phyloP scores from a whole-genome alignment of 2,113 vertebrate genomes.

The Dendropsophus ebraccatus region DNA sequence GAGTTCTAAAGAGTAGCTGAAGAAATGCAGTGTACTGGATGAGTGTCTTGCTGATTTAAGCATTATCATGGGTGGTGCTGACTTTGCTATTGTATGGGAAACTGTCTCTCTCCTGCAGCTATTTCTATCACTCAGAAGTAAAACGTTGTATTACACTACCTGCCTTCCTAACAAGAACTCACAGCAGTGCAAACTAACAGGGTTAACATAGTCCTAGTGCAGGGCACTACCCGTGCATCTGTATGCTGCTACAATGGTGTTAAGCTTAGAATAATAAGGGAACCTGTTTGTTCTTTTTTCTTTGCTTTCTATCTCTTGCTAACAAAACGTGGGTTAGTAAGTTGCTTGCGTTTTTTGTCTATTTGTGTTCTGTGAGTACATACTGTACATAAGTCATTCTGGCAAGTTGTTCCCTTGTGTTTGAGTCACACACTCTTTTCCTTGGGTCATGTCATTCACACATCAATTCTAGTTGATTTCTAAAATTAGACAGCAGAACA shows the following conservation, averaged over 20 bases:
- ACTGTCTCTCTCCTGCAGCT: not conserved
- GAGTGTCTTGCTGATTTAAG: conserved; percentile 36
- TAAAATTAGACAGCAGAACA: conserved; percentile 47
- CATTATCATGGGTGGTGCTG: conserved; percentile 52
- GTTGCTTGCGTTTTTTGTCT: conserved; percentile 22
- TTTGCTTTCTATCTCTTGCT: conserved; percentile 6
- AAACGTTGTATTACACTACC: conserved; percentile 1
- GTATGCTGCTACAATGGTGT: not conserved
- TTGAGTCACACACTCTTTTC: conserved; percentile 40
- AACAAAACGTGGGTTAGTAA: not conserved
- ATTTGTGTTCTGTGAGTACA: conserved; percentile 34
- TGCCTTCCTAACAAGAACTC: not conserved
- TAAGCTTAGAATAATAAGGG: not conserved
- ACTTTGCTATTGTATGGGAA: conserved; percentile 54
- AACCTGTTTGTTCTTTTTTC: not conserved
- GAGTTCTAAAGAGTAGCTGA: conserved; percentile 8
- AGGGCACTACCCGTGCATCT: not conserved
- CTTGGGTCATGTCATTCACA: conserved; percentile 48
- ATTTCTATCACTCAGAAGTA: not conserved
- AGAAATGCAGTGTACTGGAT: conserved; percentile 37
- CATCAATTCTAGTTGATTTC: conserved; percentile 54
- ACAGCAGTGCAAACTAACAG: not conserved
- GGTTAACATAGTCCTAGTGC: not conserved
- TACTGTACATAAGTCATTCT: conserved; percentile 27
- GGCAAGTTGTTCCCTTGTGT: conserved; percentile 35